These are phyloP conservation scores for Empidonax traillii DNA, from an alignment of 2,113 vertebrate species.

Conservation along the genomic window DNA sequence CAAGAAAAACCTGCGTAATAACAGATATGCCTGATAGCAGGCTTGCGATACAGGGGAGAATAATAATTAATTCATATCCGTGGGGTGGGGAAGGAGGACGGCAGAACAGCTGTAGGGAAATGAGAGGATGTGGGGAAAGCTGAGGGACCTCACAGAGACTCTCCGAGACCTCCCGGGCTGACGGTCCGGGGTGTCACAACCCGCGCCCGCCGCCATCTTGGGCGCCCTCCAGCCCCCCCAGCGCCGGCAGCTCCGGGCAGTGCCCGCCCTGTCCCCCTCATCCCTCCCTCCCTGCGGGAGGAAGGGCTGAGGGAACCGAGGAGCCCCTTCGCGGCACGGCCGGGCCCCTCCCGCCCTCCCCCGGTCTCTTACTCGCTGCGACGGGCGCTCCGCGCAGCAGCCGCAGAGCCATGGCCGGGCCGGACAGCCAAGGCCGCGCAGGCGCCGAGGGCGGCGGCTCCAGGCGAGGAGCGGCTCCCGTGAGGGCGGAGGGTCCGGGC, in stretches of 20 bases:
- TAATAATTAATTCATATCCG: no score
- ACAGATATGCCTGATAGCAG: rapidly evolving
- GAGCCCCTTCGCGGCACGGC: neutral
- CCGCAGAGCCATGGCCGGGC: neutral
- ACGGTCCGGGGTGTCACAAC: rapidly evolving
- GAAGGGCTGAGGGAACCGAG: neutral
- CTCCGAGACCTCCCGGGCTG: rapidly evolving
- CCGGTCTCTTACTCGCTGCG: neutral
- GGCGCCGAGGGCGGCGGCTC: neutral
- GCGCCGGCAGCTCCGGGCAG: neutral
- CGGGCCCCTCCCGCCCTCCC: neutral
- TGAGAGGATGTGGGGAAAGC: rapidly evolving
- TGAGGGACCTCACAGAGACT: rapidly evolving
- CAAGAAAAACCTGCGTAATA: neutral
- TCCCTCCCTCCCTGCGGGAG: neutral
- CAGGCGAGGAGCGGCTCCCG: neutral
- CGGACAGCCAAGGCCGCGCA: neutral
- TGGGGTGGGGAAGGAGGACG: no score
- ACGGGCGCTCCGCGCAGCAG: neutral
- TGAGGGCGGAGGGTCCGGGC: rapidly evolving
- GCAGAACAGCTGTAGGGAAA: rapidly evolving
- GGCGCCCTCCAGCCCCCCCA: neutral
- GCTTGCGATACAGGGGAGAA: rapidly evolving
- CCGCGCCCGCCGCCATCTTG: neutral
- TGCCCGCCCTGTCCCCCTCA: neutral